A percentile compares a stretch with the other conserved stretches of the same genome.
These are phyloP conservation scores for Propithecus perrieri DNA, from an alignment of 2,797 vertebrate genomes.

Conservation along the genomic window DNA sequence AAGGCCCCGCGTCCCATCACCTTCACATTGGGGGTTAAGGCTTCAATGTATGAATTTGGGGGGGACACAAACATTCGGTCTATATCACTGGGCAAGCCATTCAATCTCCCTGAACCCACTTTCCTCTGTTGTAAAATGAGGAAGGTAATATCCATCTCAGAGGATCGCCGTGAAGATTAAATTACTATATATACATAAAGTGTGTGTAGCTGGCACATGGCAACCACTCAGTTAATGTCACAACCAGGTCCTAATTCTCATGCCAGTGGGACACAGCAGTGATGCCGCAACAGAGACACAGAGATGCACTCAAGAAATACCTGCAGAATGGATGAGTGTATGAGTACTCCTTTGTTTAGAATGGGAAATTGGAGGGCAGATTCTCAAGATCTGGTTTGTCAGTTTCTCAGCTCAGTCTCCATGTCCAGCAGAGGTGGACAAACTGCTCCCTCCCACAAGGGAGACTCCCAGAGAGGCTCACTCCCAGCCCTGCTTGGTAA, in stretches of 20 bases:
- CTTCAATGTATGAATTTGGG: neutral
- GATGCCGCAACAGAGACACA: neutral
- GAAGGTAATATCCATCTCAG: neutral
- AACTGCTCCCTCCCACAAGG: accelerated
- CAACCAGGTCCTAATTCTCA: neutral
- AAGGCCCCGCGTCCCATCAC: neutral
- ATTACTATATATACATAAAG: neutral
- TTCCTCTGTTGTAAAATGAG: neutral
- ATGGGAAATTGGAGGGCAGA: neutral
- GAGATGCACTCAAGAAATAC: neutral
- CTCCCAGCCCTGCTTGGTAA: neutral
- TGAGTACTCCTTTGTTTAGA: neutral
- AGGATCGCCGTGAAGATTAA: accelerated
- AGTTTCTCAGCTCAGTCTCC: neutral
- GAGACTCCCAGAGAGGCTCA: neutral
- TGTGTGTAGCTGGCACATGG: accelerated
- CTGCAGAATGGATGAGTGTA: neutral
- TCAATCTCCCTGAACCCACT: neutral
- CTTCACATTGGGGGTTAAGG: neutral
- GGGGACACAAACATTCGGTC: neutral
- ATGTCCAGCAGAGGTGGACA: too few relatives aligned
- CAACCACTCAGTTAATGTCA: too few relatives aligned
- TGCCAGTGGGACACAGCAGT: accelerated
- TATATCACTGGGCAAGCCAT: neutral
- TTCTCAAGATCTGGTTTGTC: neutral